Conservation (phyloP, 2,113 vertebrate genomes). For the Ellobius talpinus region DNA sequence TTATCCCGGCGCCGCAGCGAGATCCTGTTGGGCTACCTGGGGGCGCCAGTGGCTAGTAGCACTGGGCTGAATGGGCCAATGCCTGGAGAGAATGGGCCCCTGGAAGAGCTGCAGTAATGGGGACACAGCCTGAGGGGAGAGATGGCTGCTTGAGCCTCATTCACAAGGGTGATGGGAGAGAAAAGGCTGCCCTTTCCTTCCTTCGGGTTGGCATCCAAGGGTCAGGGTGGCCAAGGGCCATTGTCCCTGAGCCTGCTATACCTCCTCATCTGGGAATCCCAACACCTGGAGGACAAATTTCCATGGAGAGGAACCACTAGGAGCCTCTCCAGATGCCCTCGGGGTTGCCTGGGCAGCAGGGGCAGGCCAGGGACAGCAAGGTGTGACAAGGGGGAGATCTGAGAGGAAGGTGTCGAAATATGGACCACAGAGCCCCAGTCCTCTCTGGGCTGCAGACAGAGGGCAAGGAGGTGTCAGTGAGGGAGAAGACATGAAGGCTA, state of each 20-base stretch:
- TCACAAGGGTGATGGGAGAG: background rate
- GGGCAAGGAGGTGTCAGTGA: background rate
- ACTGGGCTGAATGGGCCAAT: constrained; percentile 89
- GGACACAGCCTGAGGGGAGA: background rate
- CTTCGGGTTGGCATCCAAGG: background rate
- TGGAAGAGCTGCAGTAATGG: constrained; percentile 82
- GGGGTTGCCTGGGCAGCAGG: background rate
- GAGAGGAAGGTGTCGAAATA: background rate
- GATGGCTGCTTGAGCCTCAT: background rate
- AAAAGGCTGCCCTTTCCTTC: background rate
- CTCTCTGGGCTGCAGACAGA: background rate
- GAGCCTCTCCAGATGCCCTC: background rate
- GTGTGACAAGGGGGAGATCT: background rate
- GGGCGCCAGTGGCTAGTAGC: constrained; percentile 83
- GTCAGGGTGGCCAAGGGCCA: background rate
- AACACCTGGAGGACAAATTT: background rate
- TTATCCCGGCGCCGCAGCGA: constrained; percentile 96
- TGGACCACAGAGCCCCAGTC: background rate
- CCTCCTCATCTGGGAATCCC: background rate
- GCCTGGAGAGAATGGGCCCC: constrained; percentile 79
- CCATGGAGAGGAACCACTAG: background rate
- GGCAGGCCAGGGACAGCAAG: background rate
- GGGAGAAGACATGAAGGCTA: background rate
- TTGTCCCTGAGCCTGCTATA: background rate
- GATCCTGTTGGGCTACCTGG: constrained; percentile 95